phyloP scores from a whole-genome alignment of 2,888 invertebrate species.

The Monoplex corrugatus region DNA sequence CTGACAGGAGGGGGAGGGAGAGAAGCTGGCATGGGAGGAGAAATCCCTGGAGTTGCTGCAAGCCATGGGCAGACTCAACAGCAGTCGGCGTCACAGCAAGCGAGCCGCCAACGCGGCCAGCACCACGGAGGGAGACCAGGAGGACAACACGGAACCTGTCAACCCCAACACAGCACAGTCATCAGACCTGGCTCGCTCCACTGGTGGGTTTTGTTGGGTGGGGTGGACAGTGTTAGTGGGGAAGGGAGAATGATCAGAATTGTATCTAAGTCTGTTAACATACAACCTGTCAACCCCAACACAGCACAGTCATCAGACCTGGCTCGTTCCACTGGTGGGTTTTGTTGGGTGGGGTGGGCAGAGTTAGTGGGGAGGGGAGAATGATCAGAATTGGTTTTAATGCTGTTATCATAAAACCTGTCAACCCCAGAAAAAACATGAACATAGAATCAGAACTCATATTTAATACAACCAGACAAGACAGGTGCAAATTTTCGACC shows the following conservation, averaged over 20 bases:
- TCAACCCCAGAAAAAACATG: too few relatives aligned
- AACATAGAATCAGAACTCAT: too few relatives aligned
- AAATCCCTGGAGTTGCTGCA: constrained; percentile 76
- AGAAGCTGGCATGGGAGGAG: constrained; percentile 70
- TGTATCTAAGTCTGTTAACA: too few relatives aligned
- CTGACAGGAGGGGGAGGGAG: constrained; percentile 50
- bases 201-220: neutral
- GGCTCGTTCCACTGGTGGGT: constrained; percentile 20
- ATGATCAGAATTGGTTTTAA: too few relatives aligned
- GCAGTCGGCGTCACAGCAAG: constrained; percentile 62
- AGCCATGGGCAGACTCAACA: constrained; percentile 73
- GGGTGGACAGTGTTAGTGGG: too few relatives aligned
- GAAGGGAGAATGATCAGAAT: too few relatives aligned
- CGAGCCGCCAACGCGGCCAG: constrained; percentile 58
- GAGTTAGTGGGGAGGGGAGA: too few relatives aligned
- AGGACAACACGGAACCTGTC: constrained; percentile 53
- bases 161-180: constrained; percentile 5
- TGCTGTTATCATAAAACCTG: constrained; percentile 45
- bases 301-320: neutral
- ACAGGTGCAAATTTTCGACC: too few relatives aligned
- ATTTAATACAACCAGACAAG: too few relatives aligned
- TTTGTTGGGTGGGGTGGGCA: too few relatives aligned
- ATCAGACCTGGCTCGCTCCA: constrained; percentile 13
- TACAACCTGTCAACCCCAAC: constrained; percentile 41
- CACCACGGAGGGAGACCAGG: constrained; percentile 57